These are phyloP conservation scores for Piliocolobus tephrosceles DNA, from an alignment of 2,113 vertebrate genomes.

Conservation along the genomic window DNA sequence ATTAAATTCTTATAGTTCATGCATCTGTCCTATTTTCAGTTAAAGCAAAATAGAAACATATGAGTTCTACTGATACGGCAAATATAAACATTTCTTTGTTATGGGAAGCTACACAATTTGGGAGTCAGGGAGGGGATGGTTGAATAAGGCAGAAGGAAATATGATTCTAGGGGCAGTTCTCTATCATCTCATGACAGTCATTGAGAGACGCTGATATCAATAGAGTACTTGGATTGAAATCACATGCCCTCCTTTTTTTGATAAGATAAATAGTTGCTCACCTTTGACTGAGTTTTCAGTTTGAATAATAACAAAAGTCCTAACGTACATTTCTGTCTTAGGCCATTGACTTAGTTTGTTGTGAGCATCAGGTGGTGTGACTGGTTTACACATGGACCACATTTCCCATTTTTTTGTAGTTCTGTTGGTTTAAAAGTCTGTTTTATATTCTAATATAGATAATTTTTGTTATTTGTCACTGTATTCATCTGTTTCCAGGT, in stretches of 20 bases:
- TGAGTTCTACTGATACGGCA: background rate
- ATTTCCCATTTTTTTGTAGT: background rate
- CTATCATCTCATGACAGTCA: background rate
- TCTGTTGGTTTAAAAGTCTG: background rate
- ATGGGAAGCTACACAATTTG: background rate
- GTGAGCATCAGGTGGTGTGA: background rate
- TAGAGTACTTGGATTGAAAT: background rate
- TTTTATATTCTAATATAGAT: background rate
- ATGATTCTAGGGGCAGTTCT: background rate
- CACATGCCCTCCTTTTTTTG: background rate
- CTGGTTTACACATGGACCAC: background rate
- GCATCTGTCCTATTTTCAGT: background rate
- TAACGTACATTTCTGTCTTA: background rate
- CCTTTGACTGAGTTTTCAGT: background rate
- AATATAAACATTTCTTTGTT: background rate
- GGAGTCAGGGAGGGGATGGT: accelerated
- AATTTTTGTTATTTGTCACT: background rate
- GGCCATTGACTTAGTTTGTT: background rate
- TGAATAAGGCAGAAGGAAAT: background rate
- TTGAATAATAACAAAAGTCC: background rate
- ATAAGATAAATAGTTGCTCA: background rate
- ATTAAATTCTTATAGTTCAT: background rate
- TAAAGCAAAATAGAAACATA: background rate
- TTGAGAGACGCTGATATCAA: background rate
- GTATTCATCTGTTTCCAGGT: too few relatives aligned